Conservation (phyloP, 2,888 invertebrate genomes). For the Sarcophaga caerulescens region DNA sequence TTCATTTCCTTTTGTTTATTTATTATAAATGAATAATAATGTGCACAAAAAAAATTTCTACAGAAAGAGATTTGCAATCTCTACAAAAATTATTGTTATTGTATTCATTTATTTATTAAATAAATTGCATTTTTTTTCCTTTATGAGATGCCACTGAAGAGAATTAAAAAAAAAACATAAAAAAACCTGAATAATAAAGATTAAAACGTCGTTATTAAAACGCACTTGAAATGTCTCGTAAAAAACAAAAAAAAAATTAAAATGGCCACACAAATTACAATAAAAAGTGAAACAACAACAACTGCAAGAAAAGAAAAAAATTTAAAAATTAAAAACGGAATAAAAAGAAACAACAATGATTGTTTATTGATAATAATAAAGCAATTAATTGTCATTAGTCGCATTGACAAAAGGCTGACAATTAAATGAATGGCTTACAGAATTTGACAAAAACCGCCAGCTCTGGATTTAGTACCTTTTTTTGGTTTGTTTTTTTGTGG, state of each 20-base stretch:
- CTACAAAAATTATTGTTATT: background rate
- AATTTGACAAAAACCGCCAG: conserved; percentile 25
- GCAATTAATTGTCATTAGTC: conserved; percentile 50
- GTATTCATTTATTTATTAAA: background rate
- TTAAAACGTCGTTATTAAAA: conserved; percentile 35
- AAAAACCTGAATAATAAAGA: conserved; percentile 23
- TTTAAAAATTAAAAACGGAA: conserved; percentile 27
- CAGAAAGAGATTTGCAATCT: background rate
- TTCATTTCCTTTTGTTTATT: conserved; percentile 17
- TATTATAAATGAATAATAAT: background rate
- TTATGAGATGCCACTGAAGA: background rate
- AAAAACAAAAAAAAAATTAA: conserved; percentile 3
- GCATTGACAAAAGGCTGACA: background rate
- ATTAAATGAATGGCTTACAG: background rate
- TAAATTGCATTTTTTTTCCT: conserved; percentile 1
- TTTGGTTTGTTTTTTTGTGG: background rate
- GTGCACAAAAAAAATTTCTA: background rate
- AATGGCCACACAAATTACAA: background rate
- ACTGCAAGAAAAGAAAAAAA: background rate
- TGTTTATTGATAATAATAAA: conserved; percentile 31
- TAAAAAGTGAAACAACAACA: background rate
- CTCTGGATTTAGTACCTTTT: background rate
- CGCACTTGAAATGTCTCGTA: conserved; percentile 56
- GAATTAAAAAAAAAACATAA: background rate
- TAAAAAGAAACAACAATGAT: conserved; percentile 20